Evolutionary conservation across 2,888 invertebrate species (phyloP).

Genomic region (Diploptera punctata): DNA sequence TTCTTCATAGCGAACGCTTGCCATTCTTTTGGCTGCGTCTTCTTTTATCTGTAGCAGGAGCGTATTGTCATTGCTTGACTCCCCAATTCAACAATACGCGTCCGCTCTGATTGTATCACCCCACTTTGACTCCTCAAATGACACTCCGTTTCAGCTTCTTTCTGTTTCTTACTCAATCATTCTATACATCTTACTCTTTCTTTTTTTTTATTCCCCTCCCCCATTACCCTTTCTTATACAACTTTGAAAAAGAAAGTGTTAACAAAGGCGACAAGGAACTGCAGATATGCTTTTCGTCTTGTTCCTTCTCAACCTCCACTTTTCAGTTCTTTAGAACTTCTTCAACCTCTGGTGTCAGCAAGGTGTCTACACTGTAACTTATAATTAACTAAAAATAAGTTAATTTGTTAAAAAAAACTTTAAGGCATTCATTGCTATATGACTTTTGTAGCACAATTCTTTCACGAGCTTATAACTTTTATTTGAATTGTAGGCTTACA

Average conservation of each 20-base stretch:
- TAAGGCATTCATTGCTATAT: no score
- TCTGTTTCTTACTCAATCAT: slow-evolving; percentile 32
- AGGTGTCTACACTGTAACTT: neutral
- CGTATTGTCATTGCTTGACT: slow-evolving; percentile 37
- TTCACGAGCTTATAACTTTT: no score
- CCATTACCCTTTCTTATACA: slow-evolving; percentile 6
- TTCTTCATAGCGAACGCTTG: neutral
- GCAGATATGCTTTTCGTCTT: slow-evolving; percentile 26
- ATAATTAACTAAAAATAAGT: no score
- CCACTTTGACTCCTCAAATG: slow-evolving; percentile 39
- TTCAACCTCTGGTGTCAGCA: neutral
- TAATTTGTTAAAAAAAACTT: no score
- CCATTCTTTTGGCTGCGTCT: slow-evolving; percentile 28
- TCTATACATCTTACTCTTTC: slow-evolving; percentile 17
- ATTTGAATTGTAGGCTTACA: no score
- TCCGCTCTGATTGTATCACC: slow-evolving; percentile 29
- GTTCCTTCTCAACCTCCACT: neutral
- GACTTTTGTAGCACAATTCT: no score
- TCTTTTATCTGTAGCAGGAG: slow-evolving; percentile 37
- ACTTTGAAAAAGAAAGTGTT: slow-evolving; percentile 29
- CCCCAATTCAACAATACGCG: slow-evolving; percentile 34
- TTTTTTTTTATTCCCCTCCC: neutral
- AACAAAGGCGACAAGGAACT: slow-evolving; percentile 35
- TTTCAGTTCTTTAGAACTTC: neutral
- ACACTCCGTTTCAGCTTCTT: slow-evolving; percentile 31